These are phyloP conservation scores for Pantherophis vulpinus DNA, from an alignment of 2,797 vertebrate genomes.

Conservation along the genomic window DNA sequence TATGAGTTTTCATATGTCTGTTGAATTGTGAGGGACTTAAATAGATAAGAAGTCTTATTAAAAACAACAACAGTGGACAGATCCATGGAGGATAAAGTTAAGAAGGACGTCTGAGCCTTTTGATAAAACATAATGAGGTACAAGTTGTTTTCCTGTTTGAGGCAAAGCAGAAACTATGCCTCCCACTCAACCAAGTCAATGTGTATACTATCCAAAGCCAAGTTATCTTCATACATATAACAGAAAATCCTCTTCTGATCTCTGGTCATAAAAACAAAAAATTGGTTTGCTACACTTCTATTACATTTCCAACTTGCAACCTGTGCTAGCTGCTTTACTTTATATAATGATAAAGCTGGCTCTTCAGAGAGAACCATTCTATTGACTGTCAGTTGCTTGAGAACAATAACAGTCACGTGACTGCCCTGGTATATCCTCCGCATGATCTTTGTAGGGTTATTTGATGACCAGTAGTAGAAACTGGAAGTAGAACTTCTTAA, in stretches of 20 bases:
- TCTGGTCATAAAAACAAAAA: not conserved
- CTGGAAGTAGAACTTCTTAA: not conserved
- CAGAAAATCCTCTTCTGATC: not conserved
- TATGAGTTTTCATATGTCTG: not conserved
- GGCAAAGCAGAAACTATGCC: not conserved
- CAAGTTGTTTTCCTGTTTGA: not conserved
- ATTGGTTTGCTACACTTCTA: not conserved
- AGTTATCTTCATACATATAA: not conserved
- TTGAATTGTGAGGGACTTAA: no score
- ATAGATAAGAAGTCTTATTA: not conserved
- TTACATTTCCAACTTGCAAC: not conserved
- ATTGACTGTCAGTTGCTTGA: not conserved
- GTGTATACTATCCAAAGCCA: not conserved
- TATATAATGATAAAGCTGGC: not conserved
- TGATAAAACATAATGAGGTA: not conserved
- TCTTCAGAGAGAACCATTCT: not conserved
- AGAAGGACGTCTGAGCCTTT: no score
- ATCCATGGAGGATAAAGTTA: not conserved
- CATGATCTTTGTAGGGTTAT: not conserved
- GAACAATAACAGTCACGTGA: not conserved
- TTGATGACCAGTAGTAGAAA: not conserved
- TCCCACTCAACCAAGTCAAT: not conserved
- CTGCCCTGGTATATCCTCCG: not conserved
- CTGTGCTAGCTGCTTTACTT: not conserved
- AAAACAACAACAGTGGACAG: not conserved